Conservation (phyloP, 2,113 vertebrate genomes). For the Ctenodactylus gundi region DNA sequence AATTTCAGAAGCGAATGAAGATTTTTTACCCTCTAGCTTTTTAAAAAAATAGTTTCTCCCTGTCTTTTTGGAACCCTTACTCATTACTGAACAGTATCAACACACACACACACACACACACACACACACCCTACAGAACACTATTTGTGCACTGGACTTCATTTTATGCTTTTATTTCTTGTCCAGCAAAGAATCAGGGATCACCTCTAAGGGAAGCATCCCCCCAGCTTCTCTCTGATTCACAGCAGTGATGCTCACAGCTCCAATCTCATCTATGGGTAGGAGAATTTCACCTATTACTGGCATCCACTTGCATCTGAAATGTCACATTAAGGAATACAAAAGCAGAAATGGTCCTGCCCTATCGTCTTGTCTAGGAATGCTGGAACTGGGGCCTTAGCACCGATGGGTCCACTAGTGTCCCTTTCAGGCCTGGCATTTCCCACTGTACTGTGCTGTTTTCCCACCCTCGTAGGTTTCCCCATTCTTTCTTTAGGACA, state of each 20-base stretch:
- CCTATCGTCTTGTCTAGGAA: neutral
- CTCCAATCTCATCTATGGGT: neutral
- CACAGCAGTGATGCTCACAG: neutral
- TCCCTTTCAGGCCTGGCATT: neutral
- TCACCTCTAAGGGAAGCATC: neutral
- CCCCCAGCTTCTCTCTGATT: neutral
- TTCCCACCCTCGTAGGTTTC: neutral
- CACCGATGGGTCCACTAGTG: neutral
- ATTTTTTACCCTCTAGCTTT: neutral
- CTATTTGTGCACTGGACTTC: neutral
- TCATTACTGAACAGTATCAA: neutral
- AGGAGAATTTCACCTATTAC: neutral
- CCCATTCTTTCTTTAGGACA: neutral
- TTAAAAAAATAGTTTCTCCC: neutral
- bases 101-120: neutral
- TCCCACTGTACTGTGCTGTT: neutral
- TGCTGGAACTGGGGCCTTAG: neutral
- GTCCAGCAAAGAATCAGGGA: neutral
- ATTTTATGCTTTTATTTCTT: neutral
- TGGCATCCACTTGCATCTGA: neutral
- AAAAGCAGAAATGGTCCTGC: neutral
- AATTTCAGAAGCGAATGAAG: neutral
- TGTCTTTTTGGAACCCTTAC: neutral
- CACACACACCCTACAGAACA: neutral
- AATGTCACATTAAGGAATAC: neutral